A percentile compares a stretch with the other conserved stretches of the same genome.
Evolutionary conservation across 2,888 invertebrate genomes (phyloP).

Genomic region (Odontothrips loti): DNA sequence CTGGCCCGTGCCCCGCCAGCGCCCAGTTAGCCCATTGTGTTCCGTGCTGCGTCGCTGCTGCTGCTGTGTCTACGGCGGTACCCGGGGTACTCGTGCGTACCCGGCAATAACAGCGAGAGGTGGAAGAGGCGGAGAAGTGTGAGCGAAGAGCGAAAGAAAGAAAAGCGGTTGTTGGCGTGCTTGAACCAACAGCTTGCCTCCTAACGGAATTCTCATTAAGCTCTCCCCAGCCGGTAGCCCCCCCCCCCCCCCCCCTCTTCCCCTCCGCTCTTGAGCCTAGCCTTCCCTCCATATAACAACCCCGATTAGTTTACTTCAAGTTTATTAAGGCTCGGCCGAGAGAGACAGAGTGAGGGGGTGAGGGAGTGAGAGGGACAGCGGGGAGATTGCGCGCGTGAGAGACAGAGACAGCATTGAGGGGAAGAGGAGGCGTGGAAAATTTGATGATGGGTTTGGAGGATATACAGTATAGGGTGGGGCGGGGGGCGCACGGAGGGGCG

Average conservation of each 20-base stretch:
- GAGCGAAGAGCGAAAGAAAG: neutral
- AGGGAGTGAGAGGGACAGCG: neutral
- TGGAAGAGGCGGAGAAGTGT: no score
- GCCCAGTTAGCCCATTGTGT: no score
- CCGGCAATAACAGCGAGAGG: no score
- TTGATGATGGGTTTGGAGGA: slow-evolving; percentile 19
- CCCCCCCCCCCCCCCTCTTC: neutral
- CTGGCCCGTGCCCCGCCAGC: no score
- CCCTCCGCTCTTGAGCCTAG: neutral
- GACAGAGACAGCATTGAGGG: neutral
- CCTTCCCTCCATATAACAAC: slow-evolving; percentile 6
- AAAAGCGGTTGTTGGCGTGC: neutral
- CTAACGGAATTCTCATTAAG: slow-evolving; percentile 13
- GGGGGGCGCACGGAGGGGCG: neutral
- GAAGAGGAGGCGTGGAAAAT: slow-evolving; percentile 11
- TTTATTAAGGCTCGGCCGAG: slow-evolving; percentile 4
- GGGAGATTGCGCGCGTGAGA: neutral
- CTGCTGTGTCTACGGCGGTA: no score
- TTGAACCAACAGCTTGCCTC: slow-evolving; percentile 6
- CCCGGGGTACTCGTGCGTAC: no score
- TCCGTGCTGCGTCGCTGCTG: no score
- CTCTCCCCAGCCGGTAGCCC: neutral
- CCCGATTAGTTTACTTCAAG: slow-evolving; percentile 9
- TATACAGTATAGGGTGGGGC: slow-evolving; percentile 5
- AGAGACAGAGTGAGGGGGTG: neutral